phyloP scores from a whole-genome alignment of 2,113 vertebrate genomes.

The Brachyistius frenatus region DNA sequence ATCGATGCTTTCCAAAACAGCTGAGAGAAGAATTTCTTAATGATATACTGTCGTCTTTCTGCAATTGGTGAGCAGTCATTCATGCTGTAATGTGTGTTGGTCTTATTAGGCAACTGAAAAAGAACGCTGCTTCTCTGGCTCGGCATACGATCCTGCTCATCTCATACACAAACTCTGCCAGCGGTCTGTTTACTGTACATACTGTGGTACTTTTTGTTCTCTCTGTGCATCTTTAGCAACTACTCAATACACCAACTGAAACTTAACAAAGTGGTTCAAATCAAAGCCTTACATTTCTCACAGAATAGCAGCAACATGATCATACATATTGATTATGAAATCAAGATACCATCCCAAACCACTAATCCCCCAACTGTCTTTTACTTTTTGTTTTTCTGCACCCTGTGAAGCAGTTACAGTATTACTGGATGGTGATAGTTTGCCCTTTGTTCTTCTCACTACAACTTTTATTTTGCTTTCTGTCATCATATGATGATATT shows the following conservation, averaged over 20 bases:
- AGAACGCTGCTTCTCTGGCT: constrained; percentile 12
- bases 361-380: too few relatives aligned
- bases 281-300: neutral
- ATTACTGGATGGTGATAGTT: too few relatives aligned
- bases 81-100: constrained; percentile 33
- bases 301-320: neutral
- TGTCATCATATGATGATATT: too few relatives aligned
- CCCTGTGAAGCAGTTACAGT: neutral
- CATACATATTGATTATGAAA: neutral
- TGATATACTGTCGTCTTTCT: constrained; percentile 9
- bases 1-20: constrained; percentile 18
- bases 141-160: constrained; percentile 40
- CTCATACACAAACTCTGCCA: constrained; percentile 18
- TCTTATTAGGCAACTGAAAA: neutral
- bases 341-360: too few relatives aligned
- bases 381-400: neutral
- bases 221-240: neutral
- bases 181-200: constrained; percentile 2
- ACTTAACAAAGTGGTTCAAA: neutral
- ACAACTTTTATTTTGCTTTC: too few relatives aligned
- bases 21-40: constrained; percentile 32
- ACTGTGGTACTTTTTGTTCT: neutral
- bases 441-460: too few relatives aligned
- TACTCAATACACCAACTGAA: neutral
- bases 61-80: constrained; percentile 34